These are phyloP conservation scores for Noctilio leporinus DNA, from an alignment of 2,113 vertebrate species.

Conservation along the genomic window DNA sequence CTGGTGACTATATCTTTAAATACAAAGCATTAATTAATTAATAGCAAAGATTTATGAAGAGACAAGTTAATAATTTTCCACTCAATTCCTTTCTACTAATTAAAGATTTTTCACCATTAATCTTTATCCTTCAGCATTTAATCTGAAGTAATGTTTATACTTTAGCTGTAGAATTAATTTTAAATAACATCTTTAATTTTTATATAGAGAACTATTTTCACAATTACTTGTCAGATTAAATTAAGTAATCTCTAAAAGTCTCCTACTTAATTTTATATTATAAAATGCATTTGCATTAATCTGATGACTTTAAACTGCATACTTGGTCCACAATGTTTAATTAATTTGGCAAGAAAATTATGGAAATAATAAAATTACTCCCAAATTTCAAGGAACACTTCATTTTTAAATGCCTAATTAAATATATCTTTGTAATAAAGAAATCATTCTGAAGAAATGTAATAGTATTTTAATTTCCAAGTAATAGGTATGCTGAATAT, in stretches of 20 bases:
- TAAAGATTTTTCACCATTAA: conserved; percentile 67
- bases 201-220: conserved; percentile 50
- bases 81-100: conserved; percentile 70
- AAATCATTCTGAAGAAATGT: conserved; percentile 58
- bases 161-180: conserved; percentile 65
- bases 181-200: conserved; percentile 66
- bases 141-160: conserved; percentile 63
- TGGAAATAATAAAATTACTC: conserved; percentile 71
- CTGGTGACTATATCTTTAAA: conserved; percentile 59
- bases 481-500: conserved; percentile 13
- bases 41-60: conserved; percentile 70
- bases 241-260: conserved; percentile 48
- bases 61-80: conserved; percentile 73
- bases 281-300: conserved; percentile 62
- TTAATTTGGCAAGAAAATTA: conserved; percentile 70
- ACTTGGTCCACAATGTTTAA: conserved; percentile 56
- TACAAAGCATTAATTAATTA: conserved; percentile 69
- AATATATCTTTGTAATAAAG: conserved; percentile 58
- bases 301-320: conserved; percentile 53
- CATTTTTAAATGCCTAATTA: conserved; percentile 68
- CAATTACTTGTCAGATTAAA: conserved; percentile 65
- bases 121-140: conserved; percentile 56
- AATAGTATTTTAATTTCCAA: conserved; percentile 60
- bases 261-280: conserved; percentile 52
- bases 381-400: conserved; percentile 67